phyloP scores from a whole-genome alignment of 2,797 vertebrate genomes.

The Tokudaia tokunoshimensis region DNA sequence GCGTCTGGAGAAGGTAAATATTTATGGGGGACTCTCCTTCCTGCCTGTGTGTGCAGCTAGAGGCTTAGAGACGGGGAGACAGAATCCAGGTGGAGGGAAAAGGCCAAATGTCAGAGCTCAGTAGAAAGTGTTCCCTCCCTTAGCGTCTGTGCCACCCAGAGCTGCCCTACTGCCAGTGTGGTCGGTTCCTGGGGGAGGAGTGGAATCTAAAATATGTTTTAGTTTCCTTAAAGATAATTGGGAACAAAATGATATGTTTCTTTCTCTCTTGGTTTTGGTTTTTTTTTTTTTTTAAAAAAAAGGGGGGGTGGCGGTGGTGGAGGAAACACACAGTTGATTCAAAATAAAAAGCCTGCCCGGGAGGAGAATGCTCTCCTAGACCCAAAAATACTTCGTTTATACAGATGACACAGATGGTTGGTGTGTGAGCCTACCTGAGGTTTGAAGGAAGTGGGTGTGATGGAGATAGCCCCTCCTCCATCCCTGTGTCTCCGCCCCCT shows the following conservation, averaged over 20 bases:
- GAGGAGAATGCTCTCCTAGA: conserved; percentile 31
- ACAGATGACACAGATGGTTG: conserved; percentile 14
- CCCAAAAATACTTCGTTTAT: conserved; percentile 16
- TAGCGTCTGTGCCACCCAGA: too few species aligned
- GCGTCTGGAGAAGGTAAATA: neutral
- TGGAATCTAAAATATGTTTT: conserved; percentile 33
- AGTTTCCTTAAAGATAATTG: conserved; percentile 52
- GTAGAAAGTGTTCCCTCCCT: neutral
- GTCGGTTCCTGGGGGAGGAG: neutral
- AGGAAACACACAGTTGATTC: neutral
- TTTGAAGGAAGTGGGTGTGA: neutral
- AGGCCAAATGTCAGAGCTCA: neutral
- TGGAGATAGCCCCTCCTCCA: neutral
- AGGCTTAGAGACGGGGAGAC: neutral
- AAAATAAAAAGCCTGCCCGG: conserved; percentile 11
- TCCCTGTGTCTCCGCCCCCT: fast-evolving
- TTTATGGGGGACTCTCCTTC: neutral
- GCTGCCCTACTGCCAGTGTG: neutral
- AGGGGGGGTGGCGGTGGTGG: neutral
- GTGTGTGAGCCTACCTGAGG: neutral
- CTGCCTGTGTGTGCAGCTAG: neutral
- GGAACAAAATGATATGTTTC: conserved; percentile 39
- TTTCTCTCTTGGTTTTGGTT: neutral
- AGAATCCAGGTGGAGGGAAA: neutral
- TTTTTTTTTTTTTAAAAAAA: neutral